Evolutionary conservation across 2,113 vertebrate genomes (phyloP).

Genomic region (Lagenorhynchus albirostris): DNA sequence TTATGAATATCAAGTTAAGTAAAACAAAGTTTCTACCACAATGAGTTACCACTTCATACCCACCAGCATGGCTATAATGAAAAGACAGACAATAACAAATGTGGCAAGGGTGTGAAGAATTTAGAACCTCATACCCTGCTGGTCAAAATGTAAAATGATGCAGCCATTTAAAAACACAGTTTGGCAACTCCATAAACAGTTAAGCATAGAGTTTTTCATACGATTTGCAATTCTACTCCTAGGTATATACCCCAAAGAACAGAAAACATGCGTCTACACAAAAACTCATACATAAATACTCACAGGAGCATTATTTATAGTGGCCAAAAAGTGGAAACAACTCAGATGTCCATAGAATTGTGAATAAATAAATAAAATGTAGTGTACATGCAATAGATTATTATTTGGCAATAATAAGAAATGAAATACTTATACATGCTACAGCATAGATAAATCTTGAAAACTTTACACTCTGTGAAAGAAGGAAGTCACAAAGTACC

Average conservation of each 20-base stretch:
- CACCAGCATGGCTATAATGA: not conserved
- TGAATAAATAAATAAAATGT: not conserved
- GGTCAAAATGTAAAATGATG: not conserved
- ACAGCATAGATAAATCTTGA: not conserved
- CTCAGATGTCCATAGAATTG: not conserved
- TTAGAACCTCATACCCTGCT: not conserved
- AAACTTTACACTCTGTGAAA: not conserved
- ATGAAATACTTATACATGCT: not conserved
- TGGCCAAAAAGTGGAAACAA: not conserved
- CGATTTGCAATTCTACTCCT: not conserved
- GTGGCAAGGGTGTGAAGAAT: not conserved
- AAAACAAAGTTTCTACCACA: not conserved
- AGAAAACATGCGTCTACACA: not conserved
- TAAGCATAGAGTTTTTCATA: not conserved
- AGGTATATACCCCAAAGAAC: not conserved
- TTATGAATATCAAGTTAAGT: not conserved
- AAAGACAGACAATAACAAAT: not conserved
- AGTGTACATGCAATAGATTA: not conserved
- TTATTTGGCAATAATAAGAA: not conserved
- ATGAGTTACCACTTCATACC: not conserved
- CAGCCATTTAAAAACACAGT: not conserved
- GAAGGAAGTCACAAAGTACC: not conserved
- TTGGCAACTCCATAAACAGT: not conserved
- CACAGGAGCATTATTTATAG: not conserved
- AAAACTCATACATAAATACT: not conserved